These are phyloP conservation scores for Dynastes hyllus DNA, from an alignment of 2,888 invertebrate genomes.

Conservation along the genomic window DNA sequence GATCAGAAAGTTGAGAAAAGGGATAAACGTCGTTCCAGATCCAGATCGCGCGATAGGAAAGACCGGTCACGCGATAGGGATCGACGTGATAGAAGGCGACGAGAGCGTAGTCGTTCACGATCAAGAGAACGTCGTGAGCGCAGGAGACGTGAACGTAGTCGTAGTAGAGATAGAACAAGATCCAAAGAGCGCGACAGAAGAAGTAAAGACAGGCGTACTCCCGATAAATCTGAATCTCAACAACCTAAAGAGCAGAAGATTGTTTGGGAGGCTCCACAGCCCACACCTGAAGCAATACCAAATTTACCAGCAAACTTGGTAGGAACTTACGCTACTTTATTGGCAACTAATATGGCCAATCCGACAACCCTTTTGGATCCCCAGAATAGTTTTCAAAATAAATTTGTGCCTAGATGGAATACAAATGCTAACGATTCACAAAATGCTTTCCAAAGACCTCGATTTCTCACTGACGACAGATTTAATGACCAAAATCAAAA, in stretches of 20 bases:
- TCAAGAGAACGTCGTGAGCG: constrained; percentile 73
- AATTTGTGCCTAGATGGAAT: constrained; percentile 48
- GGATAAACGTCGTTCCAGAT: constrained; percentile 69
- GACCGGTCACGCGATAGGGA: constrained; percentile 64
- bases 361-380: constrained; percentile 38
- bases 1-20: constrained; percentile 71
- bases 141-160: constrained; percentile 75
- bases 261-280: constrained; percentile 60
- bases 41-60: constrained; percentile 66
- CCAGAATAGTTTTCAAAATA: constrained; percentile 46
- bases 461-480: constrained; percentile 42
- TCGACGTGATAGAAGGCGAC: constrained; percentile 66
- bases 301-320: constrained; percentile 53
- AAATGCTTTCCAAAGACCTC: constrained; percentile 36
- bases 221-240: constrained; percentile 26
- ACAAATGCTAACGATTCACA: constrained; percentile 35
- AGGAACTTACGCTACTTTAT: constrained; percentile 34
- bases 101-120: constrained; percentile 69
- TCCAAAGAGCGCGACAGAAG: constrained; percentile 71
- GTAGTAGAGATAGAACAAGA: constrained; percentile 74
- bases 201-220: constrained; percentile 48
- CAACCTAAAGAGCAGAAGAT: constrained; percentile 51
- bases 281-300: constrained; percentile 49
- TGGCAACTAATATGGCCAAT: constrained; percentile 39
- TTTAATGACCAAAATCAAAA: constrained; percentile 46